Conservation (phyloP, 2,113 vertebrate species). For the Menura novaehollandiae region DNA sequence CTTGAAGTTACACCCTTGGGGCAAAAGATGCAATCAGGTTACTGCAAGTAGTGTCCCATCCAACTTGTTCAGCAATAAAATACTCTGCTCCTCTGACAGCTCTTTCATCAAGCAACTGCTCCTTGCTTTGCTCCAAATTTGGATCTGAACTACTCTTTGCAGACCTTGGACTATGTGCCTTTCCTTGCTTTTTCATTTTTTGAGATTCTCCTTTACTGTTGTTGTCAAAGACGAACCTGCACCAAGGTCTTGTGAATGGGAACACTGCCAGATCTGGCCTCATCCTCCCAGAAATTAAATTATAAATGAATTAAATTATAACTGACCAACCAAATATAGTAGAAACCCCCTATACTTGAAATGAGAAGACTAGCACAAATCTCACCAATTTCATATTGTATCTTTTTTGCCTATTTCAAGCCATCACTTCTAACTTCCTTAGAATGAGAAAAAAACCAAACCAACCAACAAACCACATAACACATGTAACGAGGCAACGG, state of each 20-base stretch:
- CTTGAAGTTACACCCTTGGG: not conserved
- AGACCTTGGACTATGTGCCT: not conserved
- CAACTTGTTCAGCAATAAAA: not conserved
- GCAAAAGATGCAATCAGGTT: not conserved
- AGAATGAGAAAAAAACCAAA: rapidly evolving
- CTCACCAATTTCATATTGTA: not conserved
- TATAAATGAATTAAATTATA: too few species aligned
- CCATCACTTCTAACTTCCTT: not conserved
- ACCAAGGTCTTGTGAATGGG: not conserved
- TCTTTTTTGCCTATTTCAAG: not conserved
- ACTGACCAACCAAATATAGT: not conserved
- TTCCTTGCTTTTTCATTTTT: not conserved
- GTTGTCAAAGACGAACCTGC: not conserved
- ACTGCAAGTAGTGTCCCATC: not conserved
- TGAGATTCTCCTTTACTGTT: not conserved
- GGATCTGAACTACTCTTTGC: not conserved
- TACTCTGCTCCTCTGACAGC: not conserved
- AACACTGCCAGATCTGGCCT: not conserved
- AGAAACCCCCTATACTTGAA: not conserved
- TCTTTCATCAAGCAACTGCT: not conserved
- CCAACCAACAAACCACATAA: not conserved
- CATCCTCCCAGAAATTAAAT: not conserved
- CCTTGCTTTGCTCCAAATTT: not conserved
- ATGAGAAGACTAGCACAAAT: not conserved
- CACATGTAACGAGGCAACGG: not conserved